Evolutionary conservation across 2,113 vertebrate genomes (phyloP).

Genomic region (Upupa epops): DNA sequence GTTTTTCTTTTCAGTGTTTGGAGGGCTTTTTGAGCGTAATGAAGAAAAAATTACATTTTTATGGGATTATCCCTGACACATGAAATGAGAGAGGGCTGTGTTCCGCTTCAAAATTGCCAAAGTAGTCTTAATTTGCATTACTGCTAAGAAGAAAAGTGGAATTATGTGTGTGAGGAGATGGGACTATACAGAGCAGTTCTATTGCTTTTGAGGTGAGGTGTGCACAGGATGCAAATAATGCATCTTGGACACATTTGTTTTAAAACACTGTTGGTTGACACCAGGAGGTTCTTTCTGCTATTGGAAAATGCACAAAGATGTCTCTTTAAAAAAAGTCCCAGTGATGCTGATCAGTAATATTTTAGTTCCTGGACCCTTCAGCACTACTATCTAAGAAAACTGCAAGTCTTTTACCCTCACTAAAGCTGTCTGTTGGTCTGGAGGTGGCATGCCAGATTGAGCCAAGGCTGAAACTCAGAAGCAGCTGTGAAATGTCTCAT

Average conservation of each 20-base stretch:
- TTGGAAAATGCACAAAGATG: neutral
- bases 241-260: neutral
- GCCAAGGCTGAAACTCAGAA: neutral
- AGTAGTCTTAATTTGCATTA: neutral
- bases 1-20: fast-evolving
- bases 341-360: neutral
- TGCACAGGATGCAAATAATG: neutral
- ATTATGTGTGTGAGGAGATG: fast-evolving
- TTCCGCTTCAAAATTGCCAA: neutral
- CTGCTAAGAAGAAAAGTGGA: fast-evolving
- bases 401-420: neutral
- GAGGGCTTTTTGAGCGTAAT: neutral
- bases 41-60: neutral
- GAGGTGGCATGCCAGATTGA: neutral
- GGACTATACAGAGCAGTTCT: neutral
- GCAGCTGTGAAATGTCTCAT: neutral
- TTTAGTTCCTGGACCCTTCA: neutral
- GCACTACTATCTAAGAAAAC: neutral
- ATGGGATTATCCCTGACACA: neutral
- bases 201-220: neutral
- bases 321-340: neutral
- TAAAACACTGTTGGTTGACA: neutral
- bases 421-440: neutral
- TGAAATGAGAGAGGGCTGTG: neutral
- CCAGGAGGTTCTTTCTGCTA: neutral